phyloP scores from a whole-genome alignment of 2,888 invertebrate species.

The Pedicia rivosa region DNA sequence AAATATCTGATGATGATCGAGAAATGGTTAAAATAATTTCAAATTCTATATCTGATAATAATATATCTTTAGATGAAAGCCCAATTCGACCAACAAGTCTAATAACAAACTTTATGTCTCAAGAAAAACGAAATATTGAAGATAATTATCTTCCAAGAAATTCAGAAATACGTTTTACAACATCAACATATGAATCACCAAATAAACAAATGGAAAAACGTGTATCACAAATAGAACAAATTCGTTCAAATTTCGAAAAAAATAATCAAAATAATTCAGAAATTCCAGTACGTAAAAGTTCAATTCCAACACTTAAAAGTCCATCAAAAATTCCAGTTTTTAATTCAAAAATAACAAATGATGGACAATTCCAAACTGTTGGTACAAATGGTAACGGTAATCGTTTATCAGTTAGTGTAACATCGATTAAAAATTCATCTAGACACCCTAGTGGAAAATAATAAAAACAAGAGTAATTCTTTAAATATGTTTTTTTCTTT shows the following conservation, averaged over 20 bases:
- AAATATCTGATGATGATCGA: background rate
- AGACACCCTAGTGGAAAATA: conserved; percentile 34
- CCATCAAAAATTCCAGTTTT: conserved; percentile 38
- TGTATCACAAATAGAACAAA: conserved; percentile 36
- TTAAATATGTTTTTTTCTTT: too few relatives aligned
- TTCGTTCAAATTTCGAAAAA: conserved; percentile 33
- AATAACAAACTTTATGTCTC: conserved; percentile 4
- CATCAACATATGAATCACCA: conserved; percentile 43
- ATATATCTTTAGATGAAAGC: conserved; percentile 23
- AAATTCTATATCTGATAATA: conserved; percentile 14
- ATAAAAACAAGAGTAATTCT: too few relatives aligned
- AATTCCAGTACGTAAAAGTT: conserved; percentile 19
- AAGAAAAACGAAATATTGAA: conserved; percentile 7
- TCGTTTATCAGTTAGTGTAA: conserved; percentile 32
- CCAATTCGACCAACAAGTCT: conserved; percentile 16
- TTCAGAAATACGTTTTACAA: conserved; percentile 44
- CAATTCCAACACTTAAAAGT: conserved; percentile 22
- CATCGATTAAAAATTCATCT: conserved; percentile 45
- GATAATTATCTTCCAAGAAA: conserved; percentile 31
- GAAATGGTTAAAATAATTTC: conserved; percentile 7
- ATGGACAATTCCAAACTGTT: background rate
- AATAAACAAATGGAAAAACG: conserved; percentile 29
- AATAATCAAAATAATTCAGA: conserved; percentile 17
- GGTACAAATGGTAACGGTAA: conserved; percentile 27
- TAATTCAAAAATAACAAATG: conserved; percentile 29